Evolutionary conservation across 1,140 invertebrate genomes (phyloP), one percentile per base, ranked within the genome.

Genomic region (Cyphomyrmex costatus): DNA sequence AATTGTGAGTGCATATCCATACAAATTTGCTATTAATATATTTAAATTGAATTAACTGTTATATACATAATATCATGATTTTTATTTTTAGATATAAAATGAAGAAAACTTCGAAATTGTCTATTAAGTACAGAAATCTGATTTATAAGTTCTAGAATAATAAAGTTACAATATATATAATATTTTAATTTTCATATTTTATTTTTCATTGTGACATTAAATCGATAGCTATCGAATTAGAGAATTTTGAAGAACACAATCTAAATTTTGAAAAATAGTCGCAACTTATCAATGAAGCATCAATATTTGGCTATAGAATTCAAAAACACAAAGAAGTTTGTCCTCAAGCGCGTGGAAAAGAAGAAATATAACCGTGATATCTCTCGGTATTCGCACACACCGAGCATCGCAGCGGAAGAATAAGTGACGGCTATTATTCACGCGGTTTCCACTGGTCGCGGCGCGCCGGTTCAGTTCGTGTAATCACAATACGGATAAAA

Each of bases 311-410:
- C 30, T 21, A n/a, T n/a, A 8, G 14, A 51, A 79, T 79, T 78
- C 42, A 79, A 79, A 79, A 30, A 36, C 14, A 24, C 46, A 36
- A 78, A 66, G 14, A 21, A 8, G 27, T 16, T 27, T 4, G 76
- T 51, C 6, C n/a, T 16, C 27, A 46, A 33, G 14, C 10, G 76
- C n/a, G 24, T 12, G 27, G 46, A 79, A 24, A 36, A 51, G 30
- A 53, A 68, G 60, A 79, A 36, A 79, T 79, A 79, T 79, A 66
- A 68, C 14, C n/a, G 27, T 46, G 61, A 68, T 79, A 68, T 68
- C 27, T 68, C 46, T 66, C 27, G 30, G 42, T 33, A 79, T 51
- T 46, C 14, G 46, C 73, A 33, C 21, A 14, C 24, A 14, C 24
- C 60, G 27, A 21, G n/a, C 61, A 24, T 53, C 46, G 7, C 16